Evolutionary conservation across 2,888 invertebrate species (phyloP).

Genomic region (Clusia tigrina): DNA sequence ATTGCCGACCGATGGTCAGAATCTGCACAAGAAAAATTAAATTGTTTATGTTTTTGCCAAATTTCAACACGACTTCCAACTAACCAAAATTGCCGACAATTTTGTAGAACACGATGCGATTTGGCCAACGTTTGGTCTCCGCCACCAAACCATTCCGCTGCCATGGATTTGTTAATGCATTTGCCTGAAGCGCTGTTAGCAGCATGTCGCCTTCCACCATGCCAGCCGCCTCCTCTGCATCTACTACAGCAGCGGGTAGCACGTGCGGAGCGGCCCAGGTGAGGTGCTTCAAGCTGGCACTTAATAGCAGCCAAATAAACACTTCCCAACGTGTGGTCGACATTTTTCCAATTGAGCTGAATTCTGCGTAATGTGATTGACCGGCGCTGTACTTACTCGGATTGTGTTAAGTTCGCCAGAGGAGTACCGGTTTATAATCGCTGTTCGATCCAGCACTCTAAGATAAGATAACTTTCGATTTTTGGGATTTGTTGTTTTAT

Average conservation of each 20-base stretch:
- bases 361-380: neutral
- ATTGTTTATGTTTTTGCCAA: neutral
- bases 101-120: slow-evolving; percentile 72
- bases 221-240: slow-evolving; percentile 78
- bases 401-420: neutral
- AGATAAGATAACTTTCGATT: too few relatives aligned
- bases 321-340: neutral
- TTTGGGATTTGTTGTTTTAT: too few relatives aligned
- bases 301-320: neutral
- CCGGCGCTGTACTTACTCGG: neutral
- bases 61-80: slow-evolving; percentile 13
- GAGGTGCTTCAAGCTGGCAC: neutral
- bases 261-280: neutral
- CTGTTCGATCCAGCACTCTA: too few relatives aligned
- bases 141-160: slow-evolving; percentile 70
- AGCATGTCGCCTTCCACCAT: slow-evolving; percentile 81
- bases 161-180: slow-evolving; percentile 26
- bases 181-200: slow-evolving; percentile 64
- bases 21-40: slow-evolving; percentile 38
- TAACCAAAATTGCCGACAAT: slow-evolving; percentile 48
- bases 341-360: neutral
- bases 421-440: too few relatives aligned
- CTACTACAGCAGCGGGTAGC: slow-evolving; percentile 47
- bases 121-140: slow-evolving; percentile 70
- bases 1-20: slow-evolving; percentile 69